phyloP scores from a whole-genome alignment of 2,113 vertebrate genomes.

The Corydoras maculifer region DNA sequence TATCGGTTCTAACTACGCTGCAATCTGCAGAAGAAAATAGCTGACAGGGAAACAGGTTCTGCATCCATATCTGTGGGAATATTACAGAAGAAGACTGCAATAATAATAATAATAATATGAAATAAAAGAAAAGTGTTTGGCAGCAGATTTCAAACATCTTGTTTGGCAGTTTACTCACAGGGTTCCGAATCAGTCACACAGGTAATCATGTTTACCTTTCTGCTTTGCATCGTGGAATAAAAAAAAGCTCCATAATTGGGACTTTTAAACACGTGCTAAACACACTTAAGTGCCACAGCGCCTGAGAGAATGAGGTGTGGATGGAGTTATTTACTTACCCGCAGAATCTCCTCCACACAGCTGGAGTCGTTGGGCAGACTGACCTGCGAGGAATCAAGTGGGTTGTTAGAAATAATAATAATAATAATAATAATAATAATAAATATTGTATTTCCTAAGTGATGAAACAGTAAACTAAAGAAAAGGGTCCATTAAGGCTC shows the following conservation, averaged over 20 bases:
- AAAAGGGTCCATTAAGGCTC: too few species aligned
- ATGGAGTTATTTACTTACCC: conserved; percentile 72
- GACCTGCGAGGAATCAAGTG: conserved; percentile 66
- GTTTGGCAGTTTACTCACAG: background rate
- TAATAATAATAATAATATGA: too few species aligned
- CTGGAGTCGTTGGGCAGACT: conserved; percentile 87
- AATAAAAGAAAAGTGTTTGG: too few species aligned
- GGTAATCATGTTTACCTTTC: conserved; percentile 1
- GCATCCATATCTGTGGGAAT: too few species aligned
- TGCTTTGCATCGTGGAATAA: conserved; percentile 4
- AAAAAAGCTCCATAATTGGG: conserved; percentile 4
- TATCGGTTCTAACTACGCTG: too few species aligned
- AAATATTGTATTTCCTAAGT: too few species aligned
- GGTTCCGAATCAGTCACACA: background rate
- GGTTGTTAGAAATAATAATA: too few species aligned
- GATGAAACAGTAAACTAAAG: too few species aligned
- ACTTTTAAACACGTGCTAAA: conserved; percentile 9
- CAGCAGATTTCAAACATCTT: background rate
- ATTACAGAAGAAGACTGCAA: background rate
- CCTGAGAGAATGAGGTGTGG: conserved; percentile 5
- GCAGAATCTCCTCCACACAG: conserved; percentile 94
- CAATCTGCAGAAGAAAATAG: too few species aligned
- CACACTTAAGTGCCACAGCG: conserved; percentile 28
- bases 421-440: too few species aligned
- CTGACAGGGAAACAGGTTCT: too few species aligned